Evolutionary conservation across 2,888 invertebrate genomes (phyloP).

Genomic region (Polyommatus icarus): DNA sequence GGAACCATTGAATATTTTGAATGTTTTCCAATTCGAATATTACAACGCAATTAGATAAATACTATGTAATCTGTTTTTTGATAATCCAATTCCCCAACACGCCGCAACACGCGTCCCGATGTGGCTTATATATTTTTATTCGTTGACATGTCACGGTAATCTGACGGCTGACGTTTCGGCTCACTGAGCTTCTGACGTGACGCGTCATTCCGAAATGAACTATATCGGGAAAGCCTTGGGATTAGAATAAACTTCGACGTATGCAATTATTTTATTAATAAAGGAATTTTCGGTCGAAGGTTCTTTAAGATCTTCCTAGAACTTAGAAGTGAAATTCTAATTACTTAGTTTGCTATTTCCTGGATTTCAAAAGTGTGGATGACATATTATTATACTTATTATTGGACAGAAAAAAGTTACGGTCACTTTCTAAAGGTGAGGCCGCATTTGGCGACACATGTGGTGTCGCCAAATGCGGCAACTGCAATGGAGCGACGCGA

Average conservation of each 20-base stretch:
- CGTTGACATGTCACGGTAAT: slow-evolving; percentile 35
- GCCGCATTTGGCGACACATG: no score
- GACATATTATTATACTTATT: no score
- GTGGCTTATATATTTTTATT: slow-evolving; percentile 37
- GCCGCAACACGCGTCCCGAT: neutral
- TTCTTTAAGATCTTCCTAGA: neutral
- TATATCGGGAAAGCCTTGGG: neutral
- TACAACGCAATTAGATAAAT: neutral
- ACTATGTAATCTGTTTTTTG: neutral
- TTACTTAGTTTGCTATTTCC: no score
- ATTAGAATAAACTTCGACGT: neutral
- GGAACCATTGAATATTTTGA: no score
- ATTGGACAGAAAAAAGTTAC: no score
- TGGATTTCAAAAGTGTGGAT: no score
- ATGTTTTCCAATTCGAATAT: neutral
- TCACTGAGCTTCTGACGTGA: slow-evolving; percentile 27
- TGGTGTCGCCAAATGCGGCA: no score
- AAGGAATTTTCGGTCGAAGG: neutral
- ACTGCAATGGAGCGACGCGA: no score
- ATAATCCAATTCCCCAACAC: neutral
- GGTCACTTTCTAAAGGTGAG: no score
- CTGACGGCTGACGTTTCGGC: slow-evolving; percentile 32
- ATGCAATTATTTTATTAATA: neutral
- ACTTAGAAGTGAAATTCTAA: neutral
- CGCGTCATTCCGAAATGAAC: slow-evolving; percentile 23